Conservation (phyloP, 2,888 invertebrate genomes). For the Pseudolycoriella hygida region DNA sequence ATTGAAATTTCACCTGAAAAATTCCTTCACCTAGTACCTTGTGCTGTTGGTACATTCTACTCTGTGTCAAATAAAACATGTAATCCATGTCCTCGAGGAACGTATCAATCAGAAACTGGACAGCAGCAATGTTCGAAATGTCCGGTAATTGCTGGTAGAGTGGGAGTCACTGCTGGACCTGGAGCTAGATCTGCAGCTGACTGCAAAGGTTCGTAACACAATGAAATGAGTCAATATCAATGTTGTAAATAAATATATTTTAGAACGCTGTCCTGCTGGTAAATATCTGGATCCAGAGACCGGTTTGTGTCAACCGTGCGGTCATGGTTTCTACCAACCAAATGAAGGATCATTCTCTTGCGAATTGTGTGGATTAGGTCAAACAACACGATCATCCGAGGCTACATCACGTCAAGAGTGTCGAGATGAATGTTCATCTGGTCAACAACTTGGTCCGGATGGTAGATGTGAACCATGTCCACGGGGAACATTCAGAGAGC, state of each 20-base stretch:
- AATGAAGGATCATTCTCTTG: conserved; percentile 82
- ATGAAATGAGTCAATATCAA: too few species aligned
- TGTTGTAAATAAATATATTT: conserved; percentile 1
- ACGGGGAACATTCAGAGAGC: conserved; percentile 67
- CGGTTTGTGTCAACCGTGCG: conserved; percentile 79
- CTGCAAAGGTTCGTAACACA: conserved; percentile 46
- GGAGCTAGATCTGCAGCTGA: conserved; percentile 78
- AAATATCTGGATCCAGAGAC: conserved; percentile 83
- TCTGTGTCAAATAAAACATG: conserved; percentile 61
- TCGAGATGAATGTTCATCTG: conserved; percentile 65
- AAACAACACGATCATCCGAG: conserved; percentile 80
- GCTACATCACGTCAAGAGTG: conserved; percentile 77
- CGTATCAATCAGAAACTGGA: conserved; percentile 86
- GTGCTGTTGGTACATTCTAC: conserved; percentile 79
- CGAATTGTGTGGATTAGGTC: conserved; percentile 71
- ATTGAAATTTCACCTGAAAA: background rate
- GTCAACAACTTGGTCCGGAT: conserved; percentile 68
- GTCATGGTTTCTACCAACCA: conserved; percentile 86
- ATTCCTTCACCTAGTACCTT: conserved; percentile 37
- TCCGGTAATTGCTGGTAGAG: conserved; percentile 75
- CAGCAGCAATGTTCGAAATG: conserved; percentile 79
- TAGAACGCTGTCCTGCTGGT: conserved; percentile 82
- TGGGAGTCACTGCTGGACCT: conserved; percentile 71
- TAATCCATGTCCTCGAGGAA: conserved; percentile 69
- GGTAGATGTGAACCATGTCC: conserved; percentile 89